phyloP scores from a whole-genome alignment of 2,797 vertebrate genomes.

The Oophaga sylvatica region DNA sequence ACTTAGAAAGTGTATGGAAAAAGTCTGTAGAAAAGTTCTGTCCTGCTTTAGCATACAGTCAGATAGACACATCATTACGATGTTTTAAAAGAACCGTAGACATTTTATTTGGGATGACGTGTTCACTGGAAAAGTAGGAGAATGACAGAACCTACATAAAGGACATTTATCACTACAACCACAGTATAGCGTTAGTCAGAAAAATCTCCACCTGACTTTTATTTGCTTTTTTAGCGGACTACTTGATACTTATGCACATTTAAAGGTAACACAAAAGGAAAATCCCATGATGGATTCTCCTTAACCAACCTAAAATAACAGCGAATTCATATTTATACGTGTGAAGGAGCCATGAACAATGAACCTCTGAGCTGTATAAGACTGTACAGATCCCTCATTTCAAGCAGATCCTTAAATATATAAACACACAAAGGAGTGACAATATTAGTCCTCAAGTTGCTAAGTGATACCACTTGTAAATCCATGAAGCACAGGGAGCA shows the following conservation, averaged over 20 bases:
- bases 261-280: constrained; percentile 34
- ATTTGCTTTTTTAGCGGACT: constrained; percentile 43
- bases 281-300: constrained; percentile 46
- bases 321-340: constrained; percentile 45
- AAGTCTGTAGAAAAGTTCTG: background rate
- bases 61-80: constrained; percentile 28
- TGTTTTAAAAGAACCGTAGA: constrained; percentile 6
- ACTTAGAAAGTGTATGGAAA: constrained; percentile 15
- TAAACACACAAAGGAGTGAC: constrained; percentile 62
- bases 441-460: constrained; percentile 58
- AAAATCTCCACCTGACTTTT: constrained; percentile 13
- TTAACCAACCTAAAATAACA: constrained; percentile 55
- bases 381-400: constrained; percentile 56
- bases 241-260: constrained; percentile 31
- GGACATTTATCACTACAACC: constrained; percentile 32
- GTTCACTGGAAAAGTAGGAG: constrained; percentile 24
- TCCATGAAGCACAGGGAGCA: constrained; percentile 54
- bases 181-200: constrained; percentile 22
- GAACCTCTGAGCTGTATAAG: constrained; percentile 51
- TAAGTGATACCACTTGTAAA: constrained; percentile 62
- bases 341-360: constrained; percentile 53
- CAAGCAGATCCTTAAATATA: constrained; percentile 59
- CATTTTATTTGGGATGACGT: constrained; percentile 14
- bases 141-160: background rate
- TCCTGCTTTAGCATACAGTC: constrained; percentile 11